A percentile compares a stretch with the other conserved stretches of the same genome.
These are phyloP conservation scores for Cheiracanthium punctorium DNA, from an alignment of 2,888 invertebrate species.

Conservation along the genomic window DNA sequence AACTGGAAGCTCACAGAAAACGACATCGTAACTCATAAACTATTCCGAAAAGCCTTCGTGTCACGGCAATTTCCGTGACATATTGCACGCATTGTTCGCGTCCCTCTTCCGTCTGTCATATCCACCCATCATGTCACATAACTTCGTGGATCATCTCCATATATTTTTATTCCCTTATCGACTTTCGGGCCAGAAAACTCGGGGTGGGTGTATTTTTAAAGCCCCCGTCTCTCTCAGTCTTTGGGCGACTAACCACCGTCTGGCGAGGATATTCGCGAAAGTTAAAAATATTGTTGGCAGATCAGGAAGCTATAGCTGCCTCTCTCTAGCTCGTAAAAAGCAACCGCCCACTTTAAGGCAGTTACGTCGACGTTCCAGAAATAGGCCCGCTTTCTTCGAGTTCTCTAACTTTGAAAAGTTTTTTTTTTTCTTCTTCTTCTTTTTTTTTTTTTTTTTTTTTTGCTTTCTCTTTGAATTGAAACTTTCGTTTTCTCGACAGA, in stretches of 20 bases:
- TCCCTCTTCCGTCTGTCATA: conserved; percentile 27
- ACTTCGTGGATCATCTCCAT: conserved; percentile 39
- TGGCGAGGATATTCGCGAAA: conserved; percentile 50
- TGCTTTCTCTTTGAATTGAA: conserved; percentile 30
- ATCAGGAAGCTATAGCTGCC: conserved; percentile 41
- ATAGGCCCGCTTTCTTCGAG: conserved; percentile 27
- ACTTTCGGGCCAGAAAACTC: conserved; percentile 58
- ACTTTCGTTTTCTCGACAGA: conserved; percentile 4
- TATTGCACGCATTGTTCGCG: background rate
- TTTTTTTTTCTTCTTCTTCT: too few relatives aligned
- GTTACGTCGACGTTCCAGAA: conserved; percentile 23
- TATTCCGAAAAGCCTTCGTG: too few relatives aligned
- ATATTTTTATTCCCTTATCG: conserved; percentile 58
- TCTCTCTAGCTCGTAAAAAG: conserved; percentile 50
- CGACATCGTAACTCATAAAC: too few relatives aligned
- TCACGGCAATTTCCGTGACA: background rate
- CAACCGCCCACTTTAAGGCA: conserved; percentile 54
- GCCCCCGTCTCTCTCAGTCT: conserved; percentile 29
- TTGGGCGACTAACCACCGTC: conserved; percentile 37
- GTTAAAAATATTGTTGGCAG: conserved; percentile 62
- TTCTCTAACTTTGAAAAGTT: too few relatives aligned
- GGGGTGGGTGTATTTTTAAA: conserved; percentile 48
- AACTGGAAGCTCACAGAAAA: too few relatives aligned
- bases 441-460: too few relatives aligned
- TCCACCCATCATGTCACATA: conserved; percentile 28